Evolutionary conservation across 2,113 vertebrate genomes (phyloP).

Genomic region (Cyanoderma ruficeps): DNA sequence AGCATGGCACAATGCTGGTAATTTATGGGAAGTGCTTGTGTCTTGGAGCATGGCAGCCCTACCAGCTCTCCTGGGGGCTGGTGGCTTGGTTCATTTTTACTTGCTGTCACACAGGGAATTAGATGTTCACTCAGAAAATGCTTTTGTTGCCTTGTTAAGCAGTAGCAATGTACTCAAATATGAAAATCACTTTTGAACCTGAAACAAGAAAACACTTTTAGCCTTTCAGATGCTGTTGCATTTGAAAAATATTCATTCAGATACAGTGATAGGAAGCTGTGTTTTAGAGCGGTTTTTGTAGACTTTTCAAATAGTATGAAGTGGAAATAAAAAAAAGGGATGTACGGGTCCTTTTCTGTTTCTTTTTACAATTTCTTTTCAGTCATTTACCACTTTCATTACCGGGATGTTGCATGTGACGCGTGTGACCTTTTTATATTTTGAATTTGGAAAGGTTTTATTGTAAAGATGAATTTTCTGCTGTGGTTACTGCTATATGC

Average conservation of each 20-base stretch:
- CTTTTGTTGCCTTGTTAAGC: not conserved
- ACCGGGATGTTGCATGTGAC: not conserved
- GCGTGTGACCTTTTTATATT: not conserved
- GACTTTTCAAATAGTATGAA: not conserved
- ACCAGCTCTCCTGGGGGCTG: not conserved
- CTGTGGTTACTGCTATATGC: not conserved
- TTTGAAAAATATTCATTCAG: not conserved
- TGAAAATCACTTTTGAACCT: constrained; percentile 3
- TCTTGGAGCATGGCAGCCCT: not conserved
- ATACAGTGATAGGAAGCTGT: not conserved
- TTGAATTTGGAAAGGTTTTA: not conserved
- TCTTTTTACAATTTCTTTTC: not conserved
- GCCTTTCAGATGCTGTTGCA: not conserved
- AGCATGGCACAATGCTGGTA: not conserved
- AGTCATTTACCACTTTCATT: not conserved
- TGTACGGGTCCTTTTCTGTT: not conserved
- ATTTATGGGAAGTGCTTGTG: not conserved
- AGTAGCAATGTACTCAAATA: not conserved
- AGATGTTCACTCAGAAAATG: not conserved
- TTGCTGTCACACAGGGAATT: not conserved
- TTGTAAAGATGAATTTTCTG: not conserved
- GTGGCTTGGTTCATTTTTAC: not conserved
- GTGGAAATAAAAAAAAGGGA: not conserved
- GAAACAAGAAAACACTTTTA: constrained; percentile 8
- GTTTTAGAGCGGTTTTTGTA: not conserved